A percentile compares a stretch with the other conserved stretches of the same genome.
Evolutionary conservation across 2,888 invertebrate genomes (phyloP).

Genomic region (Amorpha juglandis): DNA sequence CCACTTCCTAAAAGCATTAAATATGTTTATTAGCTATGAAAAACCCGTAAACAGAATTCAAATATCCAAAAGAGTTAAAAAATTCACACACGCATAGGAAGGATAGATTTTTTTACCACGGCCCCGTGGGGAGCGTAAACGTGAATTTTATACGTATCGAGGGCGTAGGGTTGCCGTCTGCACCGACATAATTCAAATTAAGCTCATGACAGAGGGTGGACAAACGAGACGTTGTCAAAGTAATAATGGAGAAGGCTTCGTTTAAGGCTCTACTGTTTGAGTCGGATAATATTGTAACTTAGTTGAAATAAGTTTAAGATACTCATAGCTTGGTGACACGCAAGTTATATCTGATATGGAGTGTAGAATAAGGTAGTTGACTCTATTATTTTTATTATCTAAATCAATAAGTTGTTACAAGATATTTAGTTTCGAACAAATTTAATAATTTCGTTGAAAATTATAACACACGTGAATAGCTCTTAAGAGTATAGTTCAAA

Average conservation of each 20-base stretch:
- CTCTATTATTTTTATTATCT: too few relatives aligned
- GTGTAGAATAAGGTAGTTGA: too few relatives aligned
- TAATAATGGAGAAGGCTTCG: constrained; percentile 29
- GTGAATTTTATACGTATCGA: constrained; percentile 68
- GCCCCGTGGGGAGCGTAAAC: constrained; percentile 55
- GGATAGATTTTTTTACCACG: constrained; percentile 47
- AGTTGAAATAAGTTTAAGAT: neutral
- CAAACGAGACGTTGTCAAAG: constrained; percentile 35
- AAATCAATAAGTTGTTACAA: too few relatives aligned
- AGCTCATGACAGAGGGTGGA: constrained; percentile 70
- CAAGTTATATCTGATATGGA: too few relatives aligned
- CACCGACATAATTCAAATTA: constrained; percentile 79
- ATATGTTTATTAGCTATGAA: neutral
- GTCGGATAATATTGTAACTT: neutral
- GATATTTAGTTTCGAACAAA: too few relatives aligned
- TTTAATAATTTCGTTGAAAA: too few relatives aligned
- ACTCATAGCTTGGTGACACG: too few relatives aligned
- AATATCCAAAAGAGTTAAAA: constrained; percentile 33
- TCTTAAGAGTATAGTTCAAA: too few relatives aligned
- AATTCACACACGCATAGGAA: constrained; percentile 55
- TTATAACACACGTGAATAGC: too few relatives aligned
- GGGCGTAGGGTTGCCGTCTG: constrained; percentile 55
- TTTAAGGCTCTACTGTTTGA: neutral
- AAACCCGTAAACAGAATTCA: neutral
- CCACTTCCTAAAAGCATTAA: neutral